Evolutionary conservation across 1,140 invertebrate species (phyloP).

Genomic region (Saccostrea cuccullata): DNA sequence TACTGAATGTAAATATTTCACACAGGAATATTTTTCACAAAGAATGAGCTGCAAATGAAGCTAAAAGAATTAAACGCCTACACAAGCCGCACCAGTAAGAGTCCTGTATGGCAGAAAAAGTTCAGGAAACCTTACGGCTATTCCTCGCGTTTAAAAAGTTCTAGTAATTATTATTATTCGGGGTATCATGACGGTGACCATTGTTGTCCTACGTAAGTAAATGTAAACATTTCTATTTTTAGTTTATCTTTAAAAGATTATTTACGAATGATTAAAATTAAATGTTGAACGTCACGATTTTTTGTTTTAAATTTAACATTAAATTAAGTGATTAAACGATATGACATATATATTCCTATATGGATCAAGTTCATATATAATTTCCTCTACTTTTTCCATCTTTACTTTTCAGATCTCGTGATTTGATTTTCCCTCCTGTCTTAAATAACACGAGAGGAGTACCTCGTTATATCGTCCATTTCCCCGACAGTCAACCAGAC

Average conservation of each 20-base stretch:
- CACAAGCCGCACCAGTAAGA: background rate
- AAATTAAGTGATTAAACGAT: background rate
- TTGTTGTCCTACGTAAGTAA: constrained; percentile 13
- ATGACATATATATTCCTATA: background rate
- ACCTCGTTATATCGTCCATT: background rate
- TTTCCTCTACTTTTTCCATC: background rate
- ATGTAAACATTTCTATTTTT: background rate
- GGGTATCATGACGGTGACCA: background rate
- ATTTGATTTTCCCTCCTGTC: background rate
- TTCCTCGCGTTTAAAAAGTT: background rate
- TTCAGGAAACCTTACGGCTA: background rate
- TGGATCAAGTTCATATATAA: background rate
- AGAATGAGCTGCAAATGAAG: background rate
- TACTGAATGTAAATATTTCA: background rate
- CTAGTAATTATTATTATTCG: too few species aligned
- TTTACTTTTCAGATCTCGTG: background rate
- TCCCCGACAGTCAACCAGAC: background rate
- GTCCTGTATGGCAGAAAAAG: background rate
- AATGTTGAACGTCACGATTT: background rate
- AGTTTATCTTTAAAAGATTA: background rate
- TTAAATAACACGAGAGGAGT: background rate
- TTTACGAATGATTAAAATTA: background rate
- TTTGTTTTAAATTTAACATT: background rate
- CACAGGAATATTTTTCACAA: constrained; percentile 4
- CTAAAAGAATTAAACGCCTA: background rate